phyloP scores from a whole-genome alignment of 1,140 invertebrate genomes.

The Babylonia areolata region DNA sequence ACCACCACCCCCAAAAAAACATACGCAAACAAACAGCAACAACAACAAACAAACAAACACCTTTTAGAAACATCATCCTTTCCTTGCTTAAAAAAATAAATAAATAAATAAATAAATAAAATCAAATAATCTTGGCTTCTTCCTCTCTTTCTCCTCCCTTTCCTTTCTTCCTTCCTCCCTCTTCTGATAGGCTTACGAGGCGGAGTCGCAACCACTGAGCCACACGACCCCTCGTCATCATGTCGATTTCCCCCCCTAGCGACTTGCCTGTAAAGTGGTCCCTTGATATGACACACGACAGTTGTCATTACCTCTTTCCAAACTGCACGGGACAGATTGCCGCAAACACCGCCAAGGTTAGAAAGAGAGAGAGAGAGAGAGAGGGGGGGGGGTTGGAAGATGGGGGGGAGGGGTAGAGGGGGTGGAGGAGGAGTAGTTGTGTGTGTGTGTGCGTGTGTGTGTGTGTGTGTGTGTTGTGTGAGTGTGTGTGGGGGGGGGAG shows the following conservation, averaged over 20 bases:
- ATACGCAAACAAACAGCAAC: too few species aligned
- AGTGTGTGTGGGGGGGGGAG: not conserved
- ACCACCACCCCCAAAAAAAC: too few species aligned
- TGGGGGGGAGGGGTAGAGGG: not conserved
- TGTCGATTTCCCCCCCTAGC: slow-evolving; percentile 16
- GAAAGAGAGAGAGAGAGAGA: not conserved
- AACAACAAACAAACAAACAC: too few species aligned
- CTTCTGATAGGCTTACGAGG: not conserved
- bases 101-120: too few species aligned
- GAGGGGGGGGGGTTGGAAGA: not conserved
- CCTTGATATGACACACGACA: slow-evolving; percentile 16
- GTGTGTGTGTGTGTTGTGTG: not conserved
- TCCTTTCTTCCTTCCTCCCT: not conserved
- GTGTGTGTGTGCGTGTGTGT: not conserved
- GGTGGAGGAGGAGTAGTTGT: not conserved
- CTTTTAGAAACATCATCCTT: not conserved
- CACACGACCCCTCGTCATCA: not conserved
- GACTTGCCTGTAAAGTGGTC: not conserved
- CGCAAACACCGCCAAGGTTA: not conserved
- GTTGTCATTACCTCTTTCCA: not conserved
- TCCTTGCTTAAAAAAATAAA: not conserved
- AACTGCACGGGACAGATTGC: slow-evolving; percentile 23
- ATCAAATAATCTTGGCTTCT: not conserved
- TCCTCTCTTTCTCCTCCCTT: not conserved
- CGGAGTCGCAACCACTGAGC: not conserved